Percentiles rank a stretch among this genome's conserved stretches.
Evolutionary conservation across 92 coral and sea anemone genomes (phyloP).

Genomic region (Parazoanthus atlanticus): DNA sequence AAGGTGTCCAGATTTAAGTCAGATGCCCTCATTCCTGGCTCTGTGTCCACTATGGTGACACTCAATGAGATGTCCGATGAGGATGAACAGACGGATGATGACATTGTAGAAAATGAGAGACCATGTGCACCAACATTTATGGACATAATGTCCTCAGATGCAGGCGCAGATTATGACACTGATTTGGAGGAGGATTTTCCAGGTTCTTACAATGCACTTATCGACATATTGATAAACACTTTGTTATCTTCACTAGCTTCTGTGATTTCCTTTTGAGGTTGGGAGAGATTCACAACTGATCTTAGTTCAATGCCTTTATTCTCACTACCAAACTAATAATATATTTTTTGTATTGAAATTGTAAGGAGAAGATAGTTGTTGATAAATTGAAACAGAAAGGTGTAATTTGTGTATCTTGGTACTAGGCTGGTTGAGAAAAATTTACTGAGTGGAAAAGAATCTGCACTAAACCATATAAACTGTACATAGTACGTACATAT

Average conservation of each 20-base stretch:
- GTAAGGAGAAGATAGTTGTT: not conserved
- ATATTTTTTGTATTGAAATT: not conserved
- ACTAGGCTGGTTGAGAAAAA: too few relatives aligned
- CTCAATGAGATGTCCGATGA: constrained; percentile 64
- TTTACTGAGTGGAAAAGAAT: too few relatives aligned
- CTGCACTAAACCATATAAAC: too few relatives aligned
- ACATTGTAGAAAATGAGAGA: not conserved
- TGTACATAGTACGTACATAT: too few relatives aligned
- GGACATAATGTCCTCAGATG: constrained; percentile 62
- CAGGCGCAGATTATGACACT: constrained; percentile 88
- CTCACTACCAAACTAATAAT: not conserved
- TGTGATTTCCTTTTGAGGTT: too few relatives aligned
- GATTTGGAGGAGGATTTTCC: constrained; percentile 91
- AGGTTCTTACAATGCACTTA: constrained; percentile 45
- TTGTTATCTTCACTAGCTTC: not conserved
- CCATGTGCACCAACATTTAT: constrained; percentile 63
- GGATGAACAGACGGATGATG: constrained; percentile 29
- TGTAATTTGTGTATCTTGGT: too few relatives aligned
- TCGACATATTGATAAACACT: not conserved
- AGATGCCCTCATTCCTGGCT: constrained; percentile 76
- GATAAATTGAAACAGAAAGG: not conserved
- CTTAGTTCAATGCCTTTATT: not conserved
- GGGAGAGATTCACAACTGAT: too few relatives aligned
- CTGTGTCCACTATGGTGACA: constrained; percentile 81
- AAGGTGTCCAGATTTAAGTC: constrained; percentile 65